Base-by-base conservation (phyloP, 2,888 invertebrate species). In the Leptinotarsa tumamoca region DNA sequence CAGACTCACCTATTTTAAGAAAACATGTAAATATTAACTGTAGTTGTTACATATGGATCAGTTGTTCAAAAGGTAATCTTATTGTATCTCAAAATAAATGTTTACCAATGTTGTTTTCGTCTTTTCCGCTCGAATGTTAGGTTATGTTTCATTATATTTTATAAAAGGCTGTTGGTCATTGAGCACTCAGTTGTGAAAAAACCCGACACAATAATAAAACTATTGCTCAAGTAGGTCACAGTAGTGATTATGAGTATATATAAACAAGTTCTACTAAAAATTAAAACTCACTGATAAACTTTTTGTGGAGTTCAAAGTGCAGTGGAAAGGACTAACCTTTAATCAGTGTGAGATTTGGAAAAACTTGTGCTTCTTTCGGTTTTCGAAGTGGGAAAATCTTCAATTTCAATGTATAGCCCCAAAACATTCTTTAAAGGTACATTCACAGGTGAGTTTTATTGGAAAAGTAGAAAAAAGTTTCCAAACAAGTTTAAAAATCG, bases 331-430 rank as follows among this genome's bases (percentile, higher is more conserved):
- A 79, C 82, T 84, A 85, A 84, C 85, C 83, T 85, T 77, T 79
- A 77, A 76, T 56, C 72, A 79, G 66, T 67, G 68, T 18, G 71
- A 51, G 72, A 73, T 68, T 73, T 66, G 50, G 75, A 56, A 67
- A 76, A 71, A 71, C 56, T 61, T 69, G 68, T 70, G 74, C 74
- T 79, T 79, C 80, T 78, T 78, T 78, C 80, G 79, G 71, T 51
- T 78, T 23, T 13, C 69, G 33, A 27, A 43, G 18, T 18, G 2
- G 43, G 49, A 58, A n/a, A n/a, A 17, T 27, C 13, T 33, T 58
- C 14, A 79, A 80, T 80, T 80, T 82, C 83, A 84, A 87, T 87
- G 87, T 86, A 84, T 83, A 86, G 83, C 80, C 81, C 82, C 82
- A 83, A 84, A 76, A 82, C 83, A 80, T 81, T 83, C 81, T 79